Base-by-base conservation (phyloP, 2,888 invertebrate species). In the Panzeria rudis region DNA sequence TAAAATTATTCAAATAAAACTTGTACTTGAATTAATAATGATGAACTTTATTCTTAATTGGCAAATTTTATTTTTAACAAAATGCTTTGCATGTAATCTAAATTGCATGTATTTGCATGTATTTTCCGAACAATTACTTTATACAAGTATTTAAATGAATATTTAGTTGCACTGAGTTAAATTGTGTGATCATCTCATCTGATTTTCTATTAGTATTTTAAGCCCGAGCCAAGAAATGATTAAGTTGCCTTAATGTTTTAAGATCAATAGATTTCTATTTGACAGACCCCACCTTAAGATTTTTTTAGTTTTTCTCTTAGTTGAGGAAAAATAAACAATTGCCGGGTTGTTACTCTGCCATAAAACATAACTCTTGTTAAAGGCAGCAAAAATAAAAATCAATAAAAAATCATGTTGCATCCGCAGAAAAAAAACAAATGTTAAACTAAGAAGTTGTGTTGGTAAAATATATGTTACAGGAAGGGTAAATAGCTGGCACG, bases 271-370 rank as follows among this genome's bases (percentile, higher is more conserved):
- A 84, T 84, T 68, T 73, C 77, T 44, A 78, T 64, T 81, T 81
- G 84, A 73, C 81, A 81, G 81, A 78, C 84, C 81, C 81, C 81
- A 84, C 84, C 81, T 81, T 61, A 81, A 84, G 81, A 64, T 56
- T 23, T 41, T 69, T 69, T 32, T 47, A 44, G 25, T 79, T 29
- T 56, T 17, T 44, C 23, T 71, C 32, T n/a, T 50, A 29, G 25
- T 59, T 38, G 29, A 68, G 72, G 44, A 75, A 68, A 68, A 71
- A 56, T 44, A 69, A 68, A 78, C 56, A 77, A 72, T 76, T 66
- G 61, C 68, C 71, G 35, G 69, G 32, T 56, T 75, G 84, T 80
- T 71, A 47, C 84, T 54, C 38, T 76, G 64, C 62, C 68, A 84
- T 56, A 79, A 83, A 73, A 79, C 69, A 75, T 52, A 79, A 79